Base-by-base conservation (phyloP, 2,113 vertebrate species). In the Scartelaos histophorus region DNA sequence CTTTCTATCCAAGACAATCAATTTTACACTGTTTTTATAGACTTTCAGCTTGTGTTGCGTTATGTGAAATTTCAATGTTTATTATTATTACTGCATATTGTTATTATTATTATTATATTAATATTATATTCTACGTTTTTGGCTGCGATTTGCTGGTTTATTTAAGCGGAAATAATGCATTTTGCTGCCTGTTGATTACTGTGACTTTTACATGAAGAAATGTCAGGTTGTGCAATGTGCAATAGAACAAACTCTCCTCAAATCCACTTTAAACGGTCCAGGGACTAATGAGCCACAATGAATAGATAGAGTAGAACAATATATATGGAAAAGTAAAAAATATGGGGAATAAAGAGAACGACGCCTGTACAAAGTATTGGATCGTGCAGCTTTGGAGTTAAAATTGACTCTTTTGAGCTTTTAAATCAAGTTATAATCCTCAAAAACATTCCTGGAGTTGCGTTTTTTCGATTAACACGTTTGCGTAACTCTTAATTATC, bases 1-100 rank as follows among this genome's bases (percentile, higher is more conserved):
- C 82, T 90, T 93, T 93, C 90, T 90, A 93, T 90, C 83, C 85
- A 77, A 89, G 84, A 94, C 93, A 94, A 94, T 93, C 92, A 91
- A 85, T 94, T 92, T 93, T 89, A 90, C 90, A 92, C 88, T 85
- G 67, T 85, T 89, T 88, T 86, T n/a, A 71, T 61, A 53, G 75
- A 82, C 75, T 76, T 88, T 80, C 79, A 86, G 74, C 89, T 81
- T 80, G 82, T 92, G 83, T 91, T 83, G 82, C 84, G 80, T 68
- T 85, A 85, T 76, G 84, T 83, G 90, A 87, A 89, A 91, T 85
- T 90, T 90, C 65, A 81, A 64, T 79, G 78, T 85, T 90, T 35
- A 76, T 58, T 58, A 58, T 90, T 35, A 76, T 58, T 58, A 58
- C 24, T 58, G 25, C 24, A 61, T 61, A 61, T 86, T 2, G 76